phyloP scores from a whole-genome alignment of 2,797 vertebrate genomes.

The Meriones psammophilus region DNA sequence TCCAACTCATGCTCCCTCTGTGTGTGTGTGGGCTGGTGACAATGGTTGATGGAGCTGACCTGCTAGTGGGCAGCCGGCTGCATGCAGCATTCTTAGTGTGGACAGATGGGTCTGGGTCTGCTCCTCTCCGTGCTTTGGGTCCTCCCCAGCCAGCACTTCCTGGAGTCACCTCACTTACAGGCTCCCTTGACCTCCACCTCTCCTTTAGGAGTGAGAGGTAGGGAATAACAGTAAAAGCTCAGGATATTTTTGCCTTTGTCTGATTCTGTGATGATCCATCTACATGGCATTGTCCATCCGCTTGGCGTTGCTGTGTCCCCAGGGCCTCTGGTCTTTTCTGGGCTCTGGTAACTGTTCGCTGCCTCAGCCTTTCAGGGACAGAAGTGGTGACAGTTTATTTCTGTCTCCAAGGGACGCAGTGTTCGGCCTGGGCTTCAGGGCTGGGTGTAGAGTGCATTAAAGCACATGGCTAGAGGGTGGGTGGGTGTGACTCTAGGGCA shows the following conservation, averaged over 20 bases:
- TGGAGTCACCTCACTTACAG: no score
- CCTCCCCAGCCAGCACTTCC: background rate
- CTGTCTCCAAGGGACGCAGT: background rate
- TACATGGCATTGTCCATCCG: accelerated
- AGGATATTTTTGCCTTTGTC: background rate
- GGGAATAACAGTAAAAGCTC: background rate
- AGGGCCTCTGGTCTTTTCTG: background rate
- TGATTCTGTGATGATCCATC: background rate
- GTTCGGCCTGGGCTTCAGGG: background rate
- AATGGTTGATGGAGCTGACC: accelerated
- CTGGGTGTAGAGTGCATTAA: background rate
- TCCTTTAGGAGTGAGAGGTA: no score
- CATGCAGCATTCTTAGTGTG: background rate
- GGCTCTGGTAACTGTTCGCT: background rate
- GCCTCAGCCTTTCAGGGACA: background rate
- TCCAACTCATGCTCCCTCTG: background rate
- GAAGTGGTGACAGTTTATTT: background rate
- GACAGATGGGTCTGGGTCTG: background rate
- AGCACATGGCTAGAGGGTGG: background rate
- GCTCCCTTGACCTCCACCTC: background rate
- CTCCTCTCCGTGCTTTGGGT: background rate
- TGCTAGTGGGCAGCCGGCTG: background rate
- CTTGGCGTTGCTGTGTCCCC: background rate
- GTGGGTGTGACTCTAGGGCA: no score
- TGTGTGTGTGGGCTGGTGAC: no score